phyloP scores from a whole-genome alignment of 2,797 vertebrate species.

The Poecilia picta region DNA sequence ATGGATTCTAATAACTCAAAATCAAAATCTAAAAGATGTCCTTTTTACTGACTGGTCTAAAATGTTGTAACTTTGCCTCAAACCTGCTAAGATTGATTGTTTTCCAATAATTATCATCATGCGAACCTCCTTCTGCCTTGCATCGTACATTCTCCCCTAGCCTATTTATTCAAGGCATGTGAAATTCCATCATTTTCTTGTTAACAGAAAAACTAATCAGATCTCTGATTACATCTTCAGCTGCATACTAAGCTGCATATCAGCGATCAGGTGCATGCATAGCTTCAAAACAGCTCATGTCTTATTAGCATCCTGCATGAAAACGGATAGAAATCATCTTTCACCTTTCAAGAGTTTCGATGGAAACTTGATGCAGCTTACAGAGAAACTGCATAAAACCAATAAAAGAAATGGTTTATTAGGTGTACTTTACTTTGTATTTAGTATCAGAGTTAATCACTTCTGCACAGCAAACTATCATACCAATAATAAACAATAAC shows the following conservation, averaged over 20 bases:
- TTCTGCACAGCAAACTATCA: background rate
- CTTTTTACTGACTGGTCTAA: background rate
- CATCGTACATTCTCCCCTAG: background rate
- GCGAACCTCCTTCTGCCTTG: background rate
- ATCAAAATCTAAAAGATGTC: background rate
- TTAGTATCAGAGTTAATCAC: constrained; percentile 1
- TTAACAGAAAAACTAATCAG: constrained; percentile 16
- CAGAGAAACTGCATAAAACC: background rate
- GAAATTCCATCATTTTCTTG: constrained; percentile 15
- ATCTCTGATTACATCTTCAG: constrained; percentile 68
- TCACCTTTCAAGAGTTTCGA: constrained; percentile 28
- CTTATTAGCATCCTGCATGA: constrained; percentile 61
- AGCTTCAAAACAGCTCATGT: constrained; percentile 44
- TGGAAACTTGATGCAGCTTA: constrained; percentile 1
- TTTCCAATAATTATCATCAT: constrained; percentile 2
- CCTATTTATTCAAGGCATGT: background rate
- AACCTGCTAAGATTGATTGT: constrained; percentile 1
- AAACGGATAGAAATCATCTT: constrained; percentile 39
- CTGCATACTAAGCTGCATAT: constrained; percentile 52
- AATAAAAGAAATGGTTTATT: background rate
- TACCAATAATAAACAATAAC: background rate
- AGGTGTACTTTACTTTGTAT: background rate
- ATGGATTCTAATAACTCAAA: background rate
- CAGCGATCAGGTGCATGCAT: constrained; percentile 31
- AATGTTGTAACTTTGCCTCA: background rate